Conservation (phyloP, 2,888 invertebrate species). For the Dichetophora obliterata region DNA sequence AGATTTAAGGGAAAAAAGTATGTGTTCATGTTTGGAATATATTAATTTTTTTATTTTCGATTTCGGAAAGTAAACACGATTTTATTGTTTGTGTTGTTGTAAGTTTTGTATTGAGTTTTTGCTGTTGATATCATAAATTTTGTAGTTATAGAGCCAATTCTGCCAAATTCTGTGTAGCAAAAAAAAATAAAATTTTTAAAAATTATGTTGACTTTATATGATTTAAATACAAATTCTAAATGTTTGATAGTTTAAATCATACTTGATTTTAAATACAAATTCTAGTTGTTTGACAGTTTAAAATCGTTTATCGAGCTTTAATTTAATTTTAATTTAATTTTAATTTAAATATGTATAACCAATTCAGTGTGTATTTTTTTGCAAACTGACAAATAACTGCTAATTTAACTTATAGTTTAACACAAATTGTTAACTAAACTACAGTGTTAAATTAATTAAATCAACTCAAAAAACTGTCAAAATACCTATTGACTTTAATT, state of each 20-base stretch:
- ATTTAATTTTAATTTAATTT: no score
- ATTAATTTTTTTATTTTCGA: background rate
- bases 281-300: no score
- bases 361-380: slow-evolving; percentile 42
- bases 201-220: no score
- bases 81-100: slow-evolving; percentile 33
- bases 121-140: slow-evolving; percentile 44
- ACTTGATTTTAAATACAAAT: no score
- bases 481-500: no score
- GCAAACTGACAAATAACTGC: slow-evolving; percentile 24
- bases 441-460: no score
- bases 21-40: background rate
- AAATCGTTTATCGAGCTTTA: no score
- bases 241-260: no score
- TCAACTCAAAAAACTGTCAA: no score
- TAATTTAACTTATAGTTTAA: background rate
- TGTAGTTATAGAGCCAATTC: slow-evolving; percentile 45
- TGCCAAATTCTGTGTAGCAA: slow-evolving; percentile 31
- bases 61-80: background rate
- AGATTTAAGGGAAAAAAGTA: slow-evolving; percentile 40
- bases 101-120: slow-evolving; percentile 22
- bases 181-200: slow-evolving; percentile 43
- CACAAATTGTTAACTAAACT: no score
- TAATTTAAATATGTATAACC: no score
- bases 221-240: no score